Conservation (phyloP, 1,140 invertebrate species). For the Drosophila kikkawai region DNA sequence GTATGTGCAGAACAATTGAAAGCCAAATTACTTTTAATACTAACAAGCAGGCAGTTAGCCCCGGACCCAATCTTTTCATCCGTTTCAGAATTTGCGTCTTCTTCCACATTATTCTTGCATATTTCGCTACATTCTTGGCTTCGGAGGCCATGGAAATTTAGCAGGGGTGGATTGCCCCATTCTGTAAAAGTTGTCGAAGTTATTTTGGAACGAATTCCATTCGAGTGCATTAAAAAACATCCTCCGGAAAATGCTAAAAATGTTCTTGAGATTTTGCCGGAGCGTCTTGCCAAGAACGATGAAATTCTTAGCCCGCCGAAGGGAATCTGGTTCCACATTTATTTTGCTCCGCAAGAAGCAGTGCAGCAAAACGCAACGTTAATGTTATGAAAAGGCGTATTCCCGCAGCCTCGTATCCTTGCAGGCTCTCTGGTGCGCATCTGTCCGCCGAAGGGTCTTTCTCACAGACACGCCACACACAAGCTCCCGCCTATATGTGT, state of each 20-base stretch:
- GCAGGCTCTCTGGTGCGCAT: constrained; percentile 62
- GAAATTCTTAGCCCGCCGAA: constrained; percentile 69
- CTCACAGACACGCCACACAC: constrained; percentile 26
- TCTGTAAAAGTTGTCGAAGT: constrained; percentile 64
- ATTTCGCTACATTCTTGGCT: constrained; percentile 64
- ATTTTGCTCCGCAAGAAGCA: constrained; percentile 32
- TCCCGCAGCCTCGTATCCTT: constrained; percentile 33
- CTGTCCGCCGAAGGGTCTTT: constrained; percentile 38
- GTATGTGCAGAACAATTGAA: constrained; percentile 1
- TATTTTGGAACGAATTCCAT: constrained; percentile 76
- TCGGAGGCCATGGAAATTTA: constrained; percentile 33
- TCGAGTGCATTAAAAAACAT: constrained; percentile 78
- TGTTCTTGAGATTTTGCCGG: constrained; percentile 70
- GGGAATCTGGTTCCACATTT: constrained; percentile 50
- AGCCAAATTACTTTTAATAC: constrained; percentile 28
- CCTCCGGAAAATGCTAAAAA: constrained; percentile 68
- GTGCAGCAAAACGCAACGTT: constrained; percentile 50
- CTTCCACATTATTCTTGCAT: constrained; percentile 58
- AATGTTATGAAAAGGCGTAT: constrained; percentile 65
- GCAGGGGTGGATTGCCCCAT: constrained; percentile 31
- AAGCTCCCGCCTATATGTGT: constrained; percentile 16
- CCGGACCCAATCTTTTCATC: constrained; percentile 41
- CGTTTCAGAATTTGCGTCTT: constrained; percentile 52
- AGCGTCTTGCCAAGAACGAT: constrained; percentile 72
- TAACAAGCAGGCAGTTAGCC: constrained; percentile 23